Percentiles rank a stretch among this genome's conserved stretches.
Conservation (phyloP, 2,888 invertebrate genomes). For the Parascotia fuliginaria region DNA sequence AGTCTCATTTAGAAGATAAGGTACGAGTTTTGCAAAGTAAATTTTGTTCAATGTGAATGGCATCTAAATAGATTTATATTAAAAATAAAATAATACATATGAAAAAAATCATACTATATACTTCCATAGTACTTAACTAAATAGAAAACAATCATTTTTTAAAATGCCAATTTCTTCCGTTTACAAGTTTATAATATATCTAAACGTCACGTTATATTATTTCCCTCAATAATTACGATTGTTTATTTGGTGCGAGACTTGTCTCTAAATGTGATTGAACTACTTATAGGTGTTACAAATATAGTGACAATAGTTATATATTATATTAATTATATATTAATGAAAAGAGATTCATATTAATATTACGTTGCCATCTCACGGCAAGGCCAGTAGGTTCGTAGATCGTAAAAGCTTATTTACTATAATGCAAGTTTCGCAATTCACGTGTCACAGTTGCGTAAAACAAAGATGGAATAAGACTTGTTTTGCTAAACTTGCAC, state of each 20-base stretch:
- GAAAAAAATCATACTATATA: too few species aligned
- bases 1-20: too few species aligned
- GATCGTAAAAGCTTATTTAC: slow-evolving; percentile 22
- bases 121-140: slow-evolving; percentile 4
- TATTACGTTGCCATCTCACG: slow-evolving; percentile 62
- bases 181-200: slow-evolving; percentile 32
- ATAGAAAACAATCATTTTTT: slow-evolving; percentile 29
- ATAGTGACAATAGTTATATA: slow-evolving; percentile 56
- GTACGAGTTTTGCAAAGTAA: background rate
- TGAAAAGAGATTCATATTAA: slow-evolving; percentile 41
- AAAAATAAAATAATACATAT: background rate
- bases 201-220: slow-evolving; percentile 25
- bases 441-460: too few species aligned
- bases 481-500: background rate
- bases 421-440: background rate
- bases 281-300: slow-evolving; percentile 47
- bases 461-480: too few species aligned
- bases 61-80: too few species aligned
- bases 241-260: slow-evolving; percentile 38
- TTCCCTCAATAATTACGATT: slow-evolving; percentile 29
- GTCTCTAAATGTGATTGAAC: slow-evolving; percentile 48
- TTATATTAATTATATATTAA: too few species aligned
- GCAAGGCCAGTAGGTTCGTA: slow-evolving; percentile 66
- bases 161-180: slow-evolving; percentile 31
- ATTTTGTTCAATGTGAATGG: background rate